Base-by-base conservation (phyloP, 2,797 vertebrate species). In the Helicolenus hilgendorfi region DNA sequence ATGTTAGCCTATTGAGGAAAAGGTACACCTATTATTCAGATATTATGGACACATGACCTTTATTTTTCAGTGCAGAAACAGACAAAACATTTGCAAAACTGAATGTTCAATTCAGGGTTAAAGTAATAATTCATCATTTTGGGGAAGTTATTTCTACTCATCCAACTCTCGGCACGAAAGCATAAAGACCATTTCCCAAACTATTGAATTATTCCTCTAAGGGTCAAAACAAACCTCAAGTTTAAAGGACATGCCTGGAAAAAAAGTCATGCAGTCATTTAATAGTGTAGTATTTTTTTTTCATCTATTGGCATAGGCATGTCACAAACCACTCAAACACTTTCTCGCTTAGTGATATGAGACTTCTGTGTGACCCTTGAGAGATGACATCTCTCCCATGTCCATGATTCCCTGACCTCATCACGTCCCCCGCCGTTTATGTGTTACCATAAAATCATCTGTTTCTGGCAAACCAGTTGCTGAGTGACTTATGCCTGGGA, bases 401-500 rank as follows among this genome's bases (percentile, higher is more conserved):
- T 90, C 80, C 76, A 81, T 0, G 64, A 83, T 86, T 88, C 79
- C 79, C 72, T 94, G 88, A 94, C 92, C 89, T 92, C 85, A 87
- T 85, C 81, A 24, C 86, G 92, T 93, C 89, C 90, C 82, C 74
- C 59, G 77, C 74, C 90, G 83, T 94, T 95, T 92, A 92, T 89
- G 72, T 83, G 72, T 92, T 88, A 94, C 88, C 86, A 92, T 93
- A 88, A 93, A 93, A 90, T 91, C 79, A 86, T 94, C 89, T 91
- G 84, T 95, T 94, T 95, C 88, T 93, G 86, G 90, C 89, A 86
- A 92, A 78, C 90, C 74, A 56, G 78, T 88, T 58, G 70, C 77
- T 93, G 90, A 96, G 89, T 96, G 95, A 96, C 90, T 95, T 92
- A 94, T 93, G 89, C 81, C 81, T 90, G 83, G 84, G 74, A 88